phyloP scores from a whole-genome alignment of 2,888 invertebrate genomes.

The Baronia brevicornis region DNA sequence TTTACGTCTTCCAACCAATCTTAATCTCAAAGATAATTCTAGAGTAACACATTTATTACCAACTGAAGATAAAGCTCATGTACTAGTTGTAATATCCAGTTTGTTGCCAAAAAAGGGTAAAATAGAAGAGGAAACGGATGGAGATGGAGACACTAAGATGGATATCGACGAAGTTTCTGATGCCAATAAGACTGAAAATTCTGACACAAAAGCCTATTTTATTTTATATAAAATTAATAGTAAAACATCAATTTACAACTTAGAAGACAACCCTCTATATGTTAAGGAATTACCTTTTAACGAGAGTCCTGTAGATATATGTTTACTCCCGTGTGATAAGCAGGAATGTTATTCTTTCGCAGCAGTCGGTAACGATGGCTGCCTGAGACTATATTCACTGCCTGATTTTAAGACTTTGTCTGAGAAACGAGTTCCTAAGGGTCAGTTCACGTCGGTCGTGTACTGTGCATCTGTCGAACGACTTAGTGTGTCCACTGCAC shows the following conservation, averaged over 20 bases:
- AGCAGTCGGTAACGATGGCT: constrained; percentile 84
- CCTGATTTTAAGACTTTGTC: constrained; percentile 81
- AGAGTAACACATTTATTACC: constrained; percentile 79
- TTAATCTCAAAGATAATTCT: constrained; percentile 65
- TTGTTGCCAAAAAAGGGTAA: constrained; percentile 49
- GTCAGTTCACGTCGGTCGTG: constrained; percentile 86
- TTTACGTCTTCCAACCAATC: constrained; percentile 66
- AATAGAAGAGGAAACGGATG: constrained; percentile 42
- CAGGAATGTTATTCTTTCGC: constrained; percentile 78
- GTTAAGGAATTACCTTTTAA: constrained; percentile 76
- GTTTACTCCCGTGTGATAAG: constrained; percentile 76
- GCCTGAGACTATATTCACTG: constrained; percentile 82
- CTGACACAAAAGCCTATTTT: constrained; percentile 52
- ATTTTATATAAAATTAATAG: constrained; percentile 55
- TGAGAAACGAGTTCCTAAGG: constrained; percentile 79
- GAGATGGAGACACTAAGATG: constrained; percentile 60
- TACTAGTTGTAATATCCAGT: constrained; percentile 76
- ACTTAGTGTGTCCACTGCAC: constrained; percentile 87
- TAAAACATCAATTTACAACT: constrained; percentile 51
- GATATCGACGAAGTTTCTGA: constrained; percentile 56
- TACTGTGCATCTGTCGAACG: constrained; percentile 93
- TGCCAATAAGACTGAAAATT: constrained; percentile 35
- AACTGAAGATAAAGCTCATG: constrained; percentile 80
- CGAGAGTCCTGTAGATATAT: constrained; percentile 82
- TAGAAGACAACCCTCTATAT: constrained; percentile 77